Conservation (phyloP, 2,888 invertebrate genomes). For the Imbricaverruca yamaguchii region DNA sequence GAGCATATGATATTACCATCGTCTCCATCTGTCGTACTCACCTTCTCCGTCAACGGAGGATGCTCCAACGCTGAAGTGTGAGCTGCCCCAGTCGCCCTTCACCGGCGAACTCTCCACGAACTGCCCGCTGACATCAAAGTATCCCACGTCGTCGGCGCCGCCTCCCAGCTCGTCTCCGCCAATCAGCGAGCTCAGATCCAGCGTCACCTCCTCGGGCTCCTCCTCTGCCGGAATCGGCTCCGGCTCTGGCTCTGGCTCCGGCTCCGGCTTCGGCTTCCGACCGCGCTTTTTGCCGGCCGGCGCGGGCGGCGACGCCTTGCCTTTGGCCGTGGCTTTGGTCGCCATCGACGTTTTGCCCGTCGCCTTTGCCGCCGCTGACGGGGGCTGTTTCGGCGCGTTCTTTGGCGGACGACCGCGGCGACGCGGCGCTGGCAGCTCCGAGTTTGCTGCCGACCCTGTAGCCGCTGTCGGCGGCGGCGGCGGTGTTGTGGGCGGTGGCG, state of each 20-base stretch:
- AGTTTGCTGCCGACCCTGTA: too few species aligned
- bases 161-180: neutral
- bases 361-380: neutral
- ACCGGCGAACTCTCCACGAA: neutral
- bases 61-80: neutral
- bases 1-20: too few species aligned
- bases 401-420: neutral
- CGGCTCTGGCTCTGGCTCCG: neutral
- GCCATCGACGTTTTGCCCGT: neutral
- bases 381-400: neutral
- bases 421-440: neutral
- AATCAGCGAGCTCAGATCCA: neutral
- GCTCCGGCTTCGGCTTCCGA: neutral
- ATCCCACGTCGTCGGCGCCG: neutral
- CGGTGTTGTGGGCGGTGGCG: neutral
- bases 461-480: neutral
- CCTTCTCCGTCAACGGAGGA: too few species aligned
- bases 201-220: constrained; percentile 12
- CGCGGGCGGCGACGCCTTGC: neutral
- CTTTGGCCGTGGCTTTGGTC: neutral
- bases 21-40: too few species aligned
- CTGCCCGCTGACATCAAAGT: constrained; percentile 2
- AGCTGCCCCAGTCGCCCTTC: neutral
- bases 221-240: neutral
- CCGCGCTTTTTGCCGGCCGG: constrained; percentile 1